Percentiles rank a stretch among this genome's conserved stretches.
Conservation (phyloP, 2,113 vertebrate genomes). For the Scophthalmus maximus region DNA sequence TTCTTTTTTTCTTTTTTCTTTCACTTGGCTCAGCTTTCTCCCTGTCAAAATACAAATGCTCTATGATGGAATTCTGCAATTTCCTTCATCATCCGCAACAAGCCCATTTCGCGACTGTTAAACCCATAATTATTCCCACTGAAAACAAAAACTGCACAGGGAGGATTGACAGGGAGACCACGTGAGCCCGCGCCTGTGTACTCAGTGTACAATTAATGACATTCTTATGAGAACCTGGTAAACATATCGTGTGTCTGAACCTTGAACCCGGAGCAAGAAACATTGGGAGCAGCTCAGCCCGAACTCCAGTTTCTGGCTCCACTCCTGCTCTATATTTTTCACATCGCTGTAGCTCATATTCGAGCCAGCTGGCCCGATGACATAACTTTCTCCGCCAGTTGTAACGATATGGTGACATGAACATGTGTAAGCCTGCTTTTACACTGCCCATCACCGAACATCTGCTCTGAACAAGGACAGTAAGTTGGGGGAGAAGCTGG, state of each 20-base stretch:
- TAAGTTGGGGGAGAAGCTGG: slow-evolving; percentile 7
- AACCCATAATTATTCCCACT: slow-evolving; percentile 64
- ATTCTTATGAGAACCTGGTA: slow-evolving; percentile 30
- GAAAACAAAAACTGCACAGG: slow-evolving; percentile 49
- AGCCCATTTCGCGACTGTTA: slow-evolving; percentile 56
- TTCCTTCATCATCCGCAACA: slow-evolving; percentile 71
- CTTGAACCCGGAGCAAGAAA: slow-evolving; percentile 12
- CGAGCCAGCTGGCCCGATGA: slow-evolving; percentile 76
- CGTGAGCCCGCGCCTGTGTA: slow-evolving; percentile 3
- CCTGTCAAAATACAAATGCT: slow-evolving; percentile 67
- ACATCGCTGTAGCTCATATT: slow-evolving; percentile 54
- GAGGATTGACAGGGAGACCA: slow-evolving; percentile 1
- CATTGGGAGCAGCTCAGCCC: slow-evolving; percentile 8
- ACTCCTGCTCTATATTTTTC: slow-evolving; percentile 58
- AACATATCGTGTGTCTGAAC: slow-evolving; percentile 7
- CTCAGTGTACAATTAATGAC: slow-evolving; percentile 28
- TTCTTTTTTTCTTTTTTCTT: too few species aligned
- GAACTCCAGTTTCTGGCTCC: slow-evolving; percentile 46
- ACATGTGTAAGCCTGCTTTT: slow-evolving; percentile 73
- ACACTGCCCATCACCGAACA: slow-evolving; percentile 80
- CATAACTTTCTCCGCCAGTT: slow-evolving; percentile 76
- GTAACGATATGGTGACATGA: slow-evolving; percentile 69
- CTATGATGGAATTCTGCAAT: slow-evolving; percentile 74
- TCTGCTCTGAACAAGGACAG: slow-evolving; percentile 65
- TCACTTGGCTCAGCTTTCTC: slow-evolving; percentile 70